A percentile compares a stretch with the other conserved stretches of the same genome.
Conservation (phyloP, 30 jellyfish, hydroid and myxozoan genomes). For the Turritopsis rubra region DNA sequence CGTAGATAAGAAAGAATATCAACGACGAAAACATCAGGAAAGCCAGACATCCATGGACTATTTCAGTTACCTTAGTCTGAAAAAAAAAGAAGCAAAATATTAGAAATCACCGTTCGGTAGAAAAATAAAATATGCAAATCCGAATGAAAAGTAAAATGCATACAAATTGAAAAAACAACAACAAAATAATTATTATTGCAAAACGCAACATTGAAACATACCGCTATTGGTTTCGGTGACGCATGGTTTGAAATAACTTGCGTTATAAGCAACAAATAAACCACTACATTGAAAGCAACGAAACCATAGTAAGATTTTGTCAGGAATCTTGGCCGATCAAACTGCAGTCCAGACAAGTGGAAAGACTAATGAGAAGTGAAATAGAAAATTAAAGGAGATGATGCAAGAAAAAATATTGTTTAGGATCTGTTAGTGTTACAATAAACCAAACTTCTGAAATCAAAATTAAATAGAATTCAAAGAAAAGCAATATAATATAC, state of each 20-base stretch:
- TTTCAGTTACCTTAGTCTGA: conserved; percentile 59
- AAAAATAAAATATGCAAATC: too few relatives aligned
- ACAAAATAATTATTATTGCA: not conserved
- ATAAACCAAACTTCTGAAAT: too few relatives aligned
- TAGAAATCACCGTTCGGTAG: too few relatives aligned
- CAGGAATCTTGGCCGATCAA: conserved; percentile 60
- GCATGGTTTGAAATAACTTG: conserved; percentile 57
- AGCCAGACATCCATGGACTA: conserved; percentile 66
- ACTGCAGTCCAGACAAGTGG: conserved; percentile 60
- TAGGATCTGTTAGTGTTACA: too few relatives aligned
- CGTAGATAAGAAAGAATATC: conserved; percentile 86
- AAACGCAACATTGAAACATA: not conserved
- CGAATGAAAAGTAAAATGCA: too few relatives aligned
- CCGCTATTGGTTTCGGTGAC: conserved; percentile 10
- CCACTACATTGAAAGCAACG: conserved; percentile 60
- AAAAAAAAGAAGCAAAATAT: not conserved
- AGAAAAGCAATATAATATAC: too few relatives aligned
- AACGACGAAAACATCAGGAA: conserved; percentile 72
- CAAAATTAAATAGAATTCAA: too few relatives aligned
- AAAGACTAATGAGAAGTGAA: conserved; percentile 39
- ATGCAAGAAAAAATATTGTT: too few relatives aligned
- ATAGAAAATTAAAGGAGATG: too few relatives aligned
- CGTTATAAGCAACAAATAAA: conserved; percentile 60
- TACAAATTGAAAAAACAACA: not conserved
- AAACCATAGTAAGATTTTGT: conserved; percentile 78